A percentile compares a stretch with the other conserved stretches of the same genome.
Evolutionary conservation across 2,797 vertebrate species (phyloP).

Genomic region (Sebastolobus alascanus): DNA sequence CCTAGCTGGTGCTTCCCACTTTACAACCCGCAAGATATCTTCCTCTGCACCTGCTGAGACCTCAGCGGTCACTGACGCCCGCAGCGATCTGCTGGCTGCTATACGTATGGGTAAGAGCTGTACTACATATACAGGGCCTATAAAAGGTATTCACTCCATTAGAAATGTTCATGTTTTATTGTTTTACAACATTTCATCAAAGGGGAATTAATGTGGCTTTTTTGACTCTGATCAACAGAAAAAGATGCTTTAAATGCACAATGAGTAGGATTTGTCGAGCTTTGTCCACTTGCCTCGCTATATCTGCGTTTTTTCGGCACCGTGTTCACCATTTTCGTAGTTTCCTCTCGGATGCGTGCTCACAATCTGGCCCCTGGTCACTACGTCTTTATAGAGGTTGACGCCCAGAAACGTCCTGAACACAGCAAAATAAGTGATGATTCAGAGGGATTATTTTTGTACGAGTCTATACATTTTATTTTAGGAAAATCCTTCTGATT

Average conservation of each 20-base stretch:
- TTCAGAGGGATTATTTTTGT: background rate
- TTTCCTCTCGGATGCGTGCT: background rate
- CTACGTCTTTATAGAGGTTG: background rate
- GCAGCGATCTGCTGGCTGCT: constrained; percentile 96
- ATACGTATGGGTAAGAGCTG: constrained; percentile 94
- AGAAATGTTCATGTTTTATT: background rate
- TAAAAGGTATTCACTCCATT: background rate
- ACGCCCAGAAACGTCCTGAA: background rate
- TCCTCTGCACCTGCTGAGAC: constrained; percentile 88
- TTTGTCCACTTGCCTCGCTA: no score
- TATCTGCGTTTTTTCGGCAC: no score
- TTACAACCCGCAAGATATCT: constrained; percentile 84
- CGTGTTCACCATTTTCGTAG: background rate
- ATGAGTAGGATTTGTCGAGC: background rate
- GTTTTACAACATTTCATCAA: background rate
- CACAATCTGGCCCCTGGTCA: background rate
- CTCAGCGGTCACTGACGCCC: constrained; percentile 87
- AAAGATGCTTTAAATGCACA: background rate
- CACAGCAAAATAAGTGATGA: background rate
- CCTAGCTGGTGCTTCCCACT: constrained; percentile 85
- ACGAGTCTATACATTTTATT: background rate
- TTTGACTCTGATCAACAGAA: background rate
- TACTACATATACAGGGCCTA: background rate
- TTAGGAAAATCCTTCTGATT: background rate
- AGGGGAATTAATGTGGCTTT: background rate